Percentiles rank a stretch among this genome's conserved stretches.
Conservation (phyloP, 2,888 invertebrate genomes). For the Mesochorus sp. region DNA sequence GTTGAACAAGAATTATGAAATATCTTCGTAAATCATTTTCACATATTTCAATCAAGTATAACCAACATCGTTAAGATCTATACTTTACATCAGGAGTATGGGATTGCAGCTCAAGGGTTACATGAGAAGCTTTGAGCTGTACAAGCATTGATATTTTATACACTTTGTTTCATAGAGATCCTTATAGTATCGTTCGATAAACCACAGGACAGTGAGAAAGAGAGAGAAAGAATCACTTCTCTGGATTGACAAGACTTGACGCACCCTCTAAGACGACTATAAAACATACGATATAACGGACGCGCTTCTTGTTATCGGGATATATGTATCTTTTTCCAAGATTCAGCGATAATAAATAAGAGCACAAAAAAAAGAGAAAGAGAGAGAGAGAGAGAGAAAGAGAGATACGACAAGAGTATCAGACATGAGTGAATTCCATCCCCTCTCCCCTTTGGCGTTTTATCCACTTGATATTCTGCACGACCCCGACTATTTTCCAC, state of each 20-base stretch:
- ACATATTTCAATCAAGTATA: not conserved
- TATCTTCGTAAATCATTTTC: not conserved
- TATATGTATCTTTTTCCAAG: conserved; percentile 17
- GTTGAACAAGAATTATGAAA: not conserved
- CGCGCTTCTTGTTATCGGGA: conserved; percentile 30
- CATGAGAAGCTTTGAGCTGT: conserved; percentile 9
- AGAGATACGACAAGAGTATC: conserved; percentile 14
- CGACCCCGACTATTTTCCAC: conserved; percentile 8
- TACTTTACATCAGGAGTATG: conserved; percentile 7
- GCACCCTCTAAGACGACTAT: conserved; percentile 8
- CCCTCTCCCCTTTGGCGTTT: conserved; percentile 10
- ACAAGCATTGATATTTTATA: conserved; percentile 23
- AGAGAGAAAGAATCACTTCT: conserved; percentile 36
- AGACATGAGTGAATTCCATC: conserved; percentile 23
- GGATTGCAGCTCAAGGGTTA: not conserved
- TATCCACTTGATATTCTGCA: conserved; percentile 30
- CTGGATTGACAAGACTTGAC: conserved; percentile 39
- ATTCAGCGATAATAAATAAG: not conserved
- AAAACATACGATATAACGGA: not conserved
- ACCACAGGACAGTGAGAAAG: conserved; percentile 20
- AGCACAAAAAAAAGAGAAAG: not conserved
- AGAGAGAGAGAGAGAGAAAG: not conserved
- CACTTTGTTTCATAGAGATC: conserved; percentile 4
- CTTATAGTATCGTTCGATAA: not conserved
- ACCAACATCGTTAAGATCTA: not conserved